Base-by-base conservation (phyloP, 2,797 vertebrate species). In the Acanthurus tractus region DNA sequence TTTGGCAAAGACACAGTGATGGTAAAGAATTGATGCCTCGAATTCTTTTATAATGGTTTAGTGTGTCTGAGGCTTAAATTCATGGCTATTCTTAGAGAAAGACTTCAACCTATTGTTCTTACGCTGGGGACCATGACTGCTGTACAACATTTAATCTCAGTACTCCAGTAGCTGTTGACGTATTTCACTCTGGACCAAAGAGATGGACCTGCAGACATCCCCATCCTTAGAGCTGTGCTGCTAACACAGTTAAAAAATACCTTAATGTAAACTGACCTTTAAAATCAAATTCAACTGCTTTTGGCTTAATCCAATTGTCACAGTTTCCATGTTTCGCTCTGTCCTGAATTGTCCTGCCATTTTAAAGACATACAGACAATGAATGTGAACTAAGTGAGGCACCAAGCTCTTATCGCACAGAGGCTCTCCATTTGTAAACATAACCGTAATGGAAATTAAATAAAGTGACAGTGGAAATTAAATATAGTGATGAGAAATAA, bases 361-460 rank as follows among this genome's bases (percentile, higher is more conserved):
- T 9, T n/a, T n/a, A 2, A 38, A 57, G 42, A 18, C 52, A 25
- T 22, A 13, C 22, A 72, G 56, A 15, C 1, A 1, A 2, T 54
- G 8, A 67, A 64, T 58, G 57, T 40, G 50, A 65, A 53, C 34
- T 23, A 14, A 58, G 20, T 38, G 59, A 17, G 55, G 63, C 74
- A 50, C 56, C 15, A 17, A 40, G 45, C 22, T 36, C 54, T 49
- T 52, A 22, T 63, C 59, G 58, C 22, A 44, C 18, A 63, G 15
- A 17, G 7, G 9, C 40, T 29, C 13, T 20, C 50, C 29, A 34
- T 6, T 34, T 34, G 29, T 72, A 56, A 23, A 74, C 56, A 73
- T 44, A 8, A 58, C 72, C 56, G 77, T 78, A 76, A 65, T 76
- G 75, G 73, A 68, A 77, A 85, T 42, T 44, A n/a, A 62, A 77